These are phyloP conservation scores for Trachelus tabidus DNA, from an alignment of 2,888 invertebrate genomes.

Conservation along the genomic window DNA sequence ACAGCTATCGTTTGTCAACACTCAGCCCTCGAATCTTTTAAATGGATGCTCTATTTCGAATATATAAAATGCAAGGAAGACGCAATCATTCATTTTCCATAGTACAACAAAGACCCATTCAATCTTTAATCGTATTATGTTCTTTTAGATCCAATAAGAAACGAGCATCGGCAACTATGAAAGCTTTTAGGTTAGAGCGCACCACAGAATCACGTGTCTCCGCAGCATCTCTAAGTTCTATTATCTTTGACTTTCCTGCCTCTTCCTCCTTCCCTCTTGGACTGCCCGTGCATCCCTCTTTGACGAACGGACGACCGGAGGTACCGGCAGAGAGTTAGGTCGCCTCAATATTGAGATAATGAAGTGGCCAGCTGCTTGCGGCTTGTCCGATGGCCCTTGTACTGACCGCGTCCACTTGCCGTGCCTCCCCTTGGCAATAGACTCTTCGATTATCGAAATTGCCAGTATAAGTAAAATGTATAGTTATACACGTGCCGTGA, in stretches of 20 bases:
- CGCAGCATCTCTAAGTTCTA: background rate
- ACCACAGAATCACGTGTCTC: background rate
- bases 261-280: background rate
- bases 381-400: slow-evolving; percentile 3
- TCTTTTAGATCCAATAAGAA: background rate
- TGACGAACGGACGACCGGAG: slow-evolving; percentile 7
- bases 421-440: background rate
- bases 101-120: background rate
- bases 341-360: slow-evolving; percentile 22
- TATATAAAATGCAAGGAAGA: background rate
- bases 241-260: background rate
- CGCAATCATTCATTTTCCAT: background rate
- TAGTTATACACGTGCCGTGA: background rate
- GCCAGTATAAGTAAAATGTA: background rate
- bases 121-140: background rate
- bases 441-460: background rate
- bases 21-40: background rate
- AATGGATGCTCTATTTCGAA: background rate
- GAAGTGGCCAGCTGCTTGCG: slow-evolving; percentile 28
- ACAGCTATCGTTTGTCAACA: background rate
- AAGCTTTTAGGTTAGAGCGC: slow-evolving; percentile 21
- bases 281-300: slow-evolving; percentile 8
- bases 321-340: background rate
- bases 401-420: slow-evolving; percentile 1
- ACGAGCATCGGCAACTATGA: slow-evolving; percentile 17